Evolutionary conservation across 2,113 vertebrate species (phyloP).

Genomic region (Brachyistius frenatus): DNA sequence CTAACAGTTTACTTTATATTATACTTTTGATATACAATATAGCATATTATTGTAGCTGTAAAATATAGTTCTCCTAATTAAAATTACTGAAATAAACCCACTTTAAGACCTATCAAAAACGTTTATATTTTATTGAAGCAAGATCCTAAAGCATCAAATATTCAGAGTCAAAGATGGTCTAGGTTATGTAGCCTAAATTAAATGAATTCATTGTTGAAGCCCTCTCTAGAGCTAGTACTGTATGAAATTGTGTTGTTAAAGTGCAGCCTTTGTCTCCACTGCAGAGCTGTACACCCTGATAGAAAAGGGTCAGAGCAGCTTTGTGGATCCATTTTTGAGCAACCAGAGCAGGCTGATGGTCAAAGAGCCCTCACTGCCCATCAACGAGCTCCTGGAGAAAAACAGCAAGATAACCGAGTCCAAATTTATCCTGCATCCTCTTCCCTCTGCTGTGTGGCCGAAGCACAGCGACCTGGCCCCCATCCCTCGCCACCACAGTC

Average conservation of each 20-base stretch:
- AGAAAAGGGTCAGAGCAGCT: constrained; percentile 72
- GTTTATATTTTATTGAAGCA: too few relatives aligned
- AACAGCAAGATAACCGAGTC: constrained; percentile 76
- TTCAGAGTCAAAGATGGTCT: too few relatives aligned
- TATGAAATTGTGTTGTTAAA: not conserved
- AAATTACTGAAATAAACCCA: not conserved
- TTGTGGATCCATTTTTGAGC: constrained; percentile 60
- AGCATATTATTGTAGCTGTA: too few relatives aligned
- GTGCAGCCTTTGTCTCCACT: constrained; percentile 12
- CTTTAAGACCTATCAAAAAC: not conserved
- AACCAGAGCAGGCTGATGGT: constrained; percentile 77
- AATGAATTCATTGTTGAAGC: too few relatives aligned
- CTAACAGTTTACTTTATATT: too few relatives aligned
- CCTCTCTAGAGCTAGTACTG: too few relatives aligned
- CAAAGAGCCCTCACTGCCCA: constrained; percentile 78
- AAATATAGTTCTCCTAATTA: not conserved
- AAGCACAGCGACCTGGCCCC: constrained; percentile 80
- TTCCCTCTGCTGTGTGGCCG: constrained; percentile 78
- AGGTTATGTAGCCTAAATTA: too few relatives aligned
- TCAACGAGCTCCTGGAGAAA: constrained; percentile 82
- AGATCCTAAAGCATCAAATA: too few relatives aligned
- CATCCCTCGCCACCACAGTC: constrained; percentile 68
- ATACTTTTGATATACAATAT: too few relatives aligned
- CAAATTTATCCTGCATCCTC: constrained; percentile 76
- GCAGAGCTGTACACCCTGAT: constrained; percentile 78